phyloP scores from a whole-genome alignment of 1,140 invertebrate genomes.

The Agraylea sexmaculata region DNA sequence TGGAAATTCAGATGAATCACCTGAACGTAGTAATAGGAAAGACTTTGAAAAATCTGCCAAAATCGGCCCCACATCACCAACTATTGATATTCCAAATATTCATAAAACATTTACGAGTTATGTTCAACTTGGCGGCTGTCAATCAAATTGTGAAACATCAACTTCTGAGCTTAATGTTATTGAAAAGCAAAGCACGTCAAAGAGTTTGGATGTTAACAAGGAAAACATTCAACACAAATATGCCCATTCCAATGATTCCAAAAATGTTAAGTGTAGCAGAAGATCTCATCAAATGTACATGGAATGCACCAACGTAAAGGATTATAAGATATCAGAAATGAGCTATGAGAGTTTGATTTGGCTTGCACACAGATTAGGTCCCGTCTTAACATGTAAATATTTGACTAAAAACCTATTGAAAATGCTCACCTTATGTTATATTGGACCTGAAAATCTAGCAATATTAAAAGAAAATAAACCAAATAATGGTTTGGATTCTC shows the following conservation, averaged over 20 bases:
- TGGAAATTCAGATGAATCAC: conserved; percentile 8
- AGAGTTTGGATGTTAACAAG: conserved; percentile 9
- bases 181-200: conserved; percentile 6
- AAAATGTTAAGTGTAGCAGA: neutral
- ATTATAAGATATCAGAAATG: conserved; percentile 74
- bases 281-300: neutral
- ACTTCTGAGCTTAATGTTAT: conserved; percentile 2
- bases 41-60: neutral
- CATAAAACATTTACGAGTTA: conserved; percentile 33
- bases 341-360: conserved; percentile 83
- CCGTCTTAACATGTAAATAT: conserved; percentile 82
- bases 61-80: conserved; percentile 25
- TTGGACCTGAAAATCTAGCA: conserved; percentile 68
- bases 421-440: conserved; percentile 89
- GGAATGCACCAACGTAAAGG: conserved; percentile 34
- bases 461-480: conserved; percentile 28
- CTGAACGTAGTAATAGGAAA: neutral
- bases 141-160: conserved; percentile 4
- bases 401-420: conserved; percentile 83
- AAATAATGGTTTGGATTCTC: conserved; percentile 39
- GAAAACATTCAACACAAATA: conserved; percentile 3
- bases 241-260: neutral
- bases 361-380: conserved; percentile 87
- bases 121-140: conserved; percentile 30
- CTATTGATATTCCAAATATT: conserved; percentile 28